Conservation (phyloP, 2,888 invertebrate genomes). For the Cataglyphis cursor region DNA sequence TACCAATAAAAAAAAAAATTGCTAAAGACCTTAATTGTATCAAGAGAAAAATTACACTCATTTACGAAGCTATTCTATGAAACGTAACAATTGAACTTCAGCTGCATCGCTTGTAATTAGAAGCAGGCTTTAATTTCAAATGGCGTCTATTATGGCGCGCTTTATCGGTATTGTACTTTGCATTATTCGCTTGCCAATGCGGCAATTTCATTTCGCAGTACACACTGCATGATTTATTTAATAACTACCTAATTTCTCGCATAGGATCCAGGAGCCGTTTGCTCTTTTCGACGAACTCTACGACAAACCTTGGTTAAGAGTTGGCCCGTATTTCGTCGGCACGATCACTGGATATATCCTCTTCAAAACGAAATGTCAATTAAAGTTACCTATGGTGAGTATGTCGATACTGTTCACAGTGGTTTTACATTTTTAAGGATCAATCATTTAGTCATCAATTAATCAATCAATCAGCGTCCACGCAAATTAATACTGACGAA, state of each 20-base stretch:
- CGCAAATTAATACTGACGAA: not conserved
- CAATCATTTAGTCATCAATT: not conserved
- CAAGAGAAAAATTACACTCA: constrained; percentile 8
- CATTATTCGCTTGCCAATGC: constrained; percentile 2
- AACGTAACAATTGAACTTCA: constrained; percentile 19
- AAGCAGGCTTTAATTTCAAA: constrained; percentile 41
- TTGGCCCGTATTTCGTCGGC: constrained; percentile 93
- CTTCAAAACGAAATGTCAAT: constrained; percentile 90
- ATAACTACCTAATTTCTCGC: not conserved
- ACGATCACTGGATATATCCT: constrained; percentile 92
- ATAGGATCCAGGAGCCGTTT: constrained; percentile 92
- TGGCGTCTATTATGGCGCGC: constrained; percentile 32
- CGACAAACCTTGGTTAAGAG: constrained; percentile 94
- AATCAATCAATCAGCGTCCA: not conserved
- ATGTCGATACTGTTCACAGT: not conserved
- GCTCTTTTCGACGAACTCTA: constrained; percentile 94
- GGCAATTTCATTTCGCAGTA: constrained; percentile 38
- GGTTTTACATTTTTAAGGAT: not conserved
- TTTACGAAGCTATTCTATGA: constrained; percentile 6
- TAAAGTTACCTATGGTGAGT: constrained; percentile 85
- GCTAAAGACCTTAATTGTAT: constrained; percentile 9
- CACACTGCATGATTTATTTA: constrained; percentile 20
- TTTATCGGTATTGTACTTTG: constrained; percentile 31
- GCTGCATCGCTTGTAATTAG: constrained; percentile 46
- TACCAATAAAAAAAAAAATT: not conserved